Percentiles rank a stretch among this genome's conserved stretches.
These are phyloP conservation scores for Melanotaenia boesemani DNA, from an alignment of 2,797 vertebrate genomes.

Conservation along the genomic window DNA sequence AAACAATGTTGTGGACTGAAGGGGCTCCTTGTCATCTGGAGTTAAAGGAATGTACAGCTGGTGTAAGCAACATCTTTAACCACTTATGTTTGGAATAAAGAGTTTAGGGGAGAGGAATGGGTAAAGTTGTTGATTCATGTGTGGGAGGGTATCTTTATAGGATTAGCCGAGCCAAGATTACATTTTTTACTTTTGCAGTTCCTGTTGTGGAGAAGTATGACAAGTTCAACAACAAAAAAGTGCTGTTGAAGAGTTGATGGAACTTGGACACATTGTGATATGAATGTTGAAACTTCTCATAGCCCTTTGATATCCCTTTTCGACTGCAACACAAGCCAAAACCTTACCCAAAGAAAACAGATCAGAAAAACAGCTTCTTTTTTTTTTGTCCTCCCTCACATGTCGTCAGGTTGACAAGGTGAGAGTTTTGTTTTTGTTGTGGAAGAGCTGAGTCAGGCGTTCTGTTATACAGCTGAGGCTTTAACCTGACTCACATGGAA, in stretches of 20 bases:
- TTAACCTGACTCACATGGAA: conserved; percentile 71
- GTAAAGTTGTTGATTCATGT: conserved; percentile 32
- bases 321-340: conserved; percentile 20
- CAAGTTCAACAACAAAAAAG: neutral
- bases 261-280: neutral
- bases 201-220: conserved; percentile 21
- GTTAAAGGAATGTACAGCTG: conserved; percentile 70
- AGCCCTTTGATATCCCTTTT: neutral
- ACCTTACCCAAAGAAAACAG: conserved; percentile 4
- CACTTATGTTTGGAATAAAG: conserved; percentile 62
- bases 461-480: conserved; percentile 58
- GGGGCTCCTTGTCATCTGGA: conserved; percentile 39
- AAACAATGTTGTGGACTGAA: conserved; percentile 13
- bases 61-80: conserved; percentile 71
- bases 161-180: conserved; percentile 25
- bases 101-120: conserved; percentile 28
- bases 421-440: conserved; percentile 57
- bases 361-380: neutral
- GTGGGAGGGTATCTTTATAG: conserved; percentile 56
- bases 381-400: conserved; percentile 37
- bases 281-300: neutral
- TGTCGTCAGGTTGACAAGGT: conserved; percentile 36
- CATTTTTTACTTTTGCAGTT: conserved; percentile 1
- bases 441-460: conserved; percentile 59
- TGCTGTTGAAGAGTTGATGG: neutral